phyloP scores from a whole-genome alignment of 2,797 vertebrate genomes.

The Acipenser transmontanus region DNA sequence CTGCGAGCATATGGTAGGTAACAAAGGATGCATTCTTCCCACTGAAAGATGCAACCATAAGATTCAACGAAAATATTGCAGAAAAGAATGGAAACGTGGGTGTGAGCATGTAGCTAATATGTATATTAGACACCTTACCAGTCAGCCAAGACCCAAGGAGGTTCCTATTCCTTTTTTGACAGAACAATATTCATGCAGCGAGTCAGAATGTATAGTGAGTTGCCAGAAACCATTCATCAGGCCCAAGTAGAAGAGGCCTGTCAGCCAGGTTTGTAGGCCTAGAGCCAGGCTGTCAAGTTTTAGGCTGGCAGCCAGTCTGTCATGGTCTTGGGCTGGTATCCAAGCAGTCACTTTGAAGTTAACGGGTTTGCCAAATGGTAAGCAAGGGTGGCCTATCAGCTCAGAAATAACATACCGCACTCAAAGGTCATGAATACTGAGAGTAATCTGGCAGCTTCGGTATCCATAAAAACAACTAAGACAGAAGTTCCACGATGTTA shows the following conservation, averaged over 20 bases:
- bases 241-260: constrained; percentile 67
- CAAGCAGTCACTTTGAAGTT: constrained; percentile 91
- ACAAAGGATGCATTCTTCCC: no score
- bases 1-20: no score
- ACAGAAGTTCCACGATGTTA: constrained; percentile 42
- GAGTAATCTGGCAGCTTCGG: constrained; percentile 52
- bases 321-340: constrained; percentile 79
- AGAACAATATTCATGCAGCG: constrained; percentile 44
- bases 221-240: constrained; percentile 86
- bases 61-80: constrained; percentile 15
- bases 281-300: constrained; percentile 79
- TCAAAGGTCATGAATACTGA: constrained; percentile 68
- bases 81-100: constrained; percentile 11
- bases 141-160: constrained; percentile 21
- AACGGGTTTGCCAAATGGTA: constrained; percentile 82
- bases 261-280: constrained; percentile 74
- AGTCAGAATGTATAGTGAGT: constrained; percentile 41
- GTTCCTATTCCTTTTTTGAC: constrained; percentile 35
- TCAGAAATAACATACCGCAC: constrained; percentile 68
- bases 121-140: constrained; percentile 21
- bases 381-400: constrained; percentile 75
- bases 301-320: constrained; percentile 85
- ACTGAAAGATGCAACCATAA: no score
- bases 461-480: constrained; percentile 59
- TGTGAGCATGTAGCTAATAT: constrained; percentile 23